phyloP scores from a whole-genome alignment of 1,140 invertebrate genomes.

The Dreissena polymorpha region DNA sequence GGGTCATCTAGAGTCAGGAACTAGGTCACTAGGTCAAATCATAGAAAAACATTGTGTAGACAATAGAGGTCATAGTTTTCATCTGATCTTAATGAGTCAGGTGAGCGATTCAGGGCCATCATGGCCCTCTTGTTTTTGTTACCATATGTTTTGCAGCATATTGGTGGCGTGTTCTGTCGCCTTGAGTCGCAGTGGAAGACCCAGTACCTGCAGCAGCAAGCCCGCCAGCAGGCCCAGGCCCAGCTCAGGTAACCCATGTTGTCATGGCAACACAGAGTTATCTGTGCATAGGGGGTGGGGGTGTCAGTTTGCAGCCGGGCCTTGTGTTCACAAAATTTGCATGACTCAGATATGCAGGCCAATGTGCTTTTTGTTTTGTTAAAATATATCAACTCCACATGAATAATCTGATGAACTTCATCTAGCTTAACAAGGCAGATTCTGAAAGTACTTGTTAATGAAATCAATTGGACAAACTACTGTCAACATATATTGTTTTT shows the following conservation, averaged over 20 bases:
- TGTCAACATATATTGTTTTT: too few species aligned
- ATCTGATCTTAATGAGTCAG: too few species aligned
- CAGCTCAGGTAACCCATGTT: slow-evolving; percentile 64
- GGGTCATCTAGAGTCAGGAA: too few species aligned
- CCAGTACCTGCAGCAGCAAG: slow-evolving; percentile 57
- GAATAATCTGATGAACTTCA: neutral
- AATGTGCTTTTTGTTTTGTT: neutral
- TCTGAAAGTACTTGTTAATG: too few species aligned
- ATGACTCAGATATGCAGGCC: neutral
- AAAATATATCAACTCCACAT: neutral
- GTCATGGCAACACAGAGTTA: neutral
- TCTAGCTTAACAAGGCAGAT: neutral
- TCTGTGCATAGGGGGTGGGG: too few species aligned
- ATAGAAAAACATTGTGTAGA: too few species aligned
- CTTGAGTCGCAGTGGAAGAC: slow-evolving; percentile 76
- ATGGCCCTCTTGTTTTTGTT: too few species aligned
- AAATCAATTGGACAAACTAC: too few species aligned
- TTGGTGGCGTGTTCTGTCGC: slow-evolving; percentile 73
- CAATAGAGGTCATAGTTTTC: too few species aligned
- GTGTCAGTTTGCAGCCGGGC: neutral
- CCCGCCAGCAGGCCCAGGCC: slow-evolving; percentile 53
- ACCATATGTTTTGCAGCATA: slow-evolving; percentile 62
- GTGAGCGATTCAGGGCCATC: too few species aligned
- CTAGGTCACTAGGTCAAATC: too few species aligned
- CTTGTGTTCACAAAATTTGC: neutral